Conservation (phyloP, 2,113 vertebrate genomes). For the Noturus placidus region DNA sequence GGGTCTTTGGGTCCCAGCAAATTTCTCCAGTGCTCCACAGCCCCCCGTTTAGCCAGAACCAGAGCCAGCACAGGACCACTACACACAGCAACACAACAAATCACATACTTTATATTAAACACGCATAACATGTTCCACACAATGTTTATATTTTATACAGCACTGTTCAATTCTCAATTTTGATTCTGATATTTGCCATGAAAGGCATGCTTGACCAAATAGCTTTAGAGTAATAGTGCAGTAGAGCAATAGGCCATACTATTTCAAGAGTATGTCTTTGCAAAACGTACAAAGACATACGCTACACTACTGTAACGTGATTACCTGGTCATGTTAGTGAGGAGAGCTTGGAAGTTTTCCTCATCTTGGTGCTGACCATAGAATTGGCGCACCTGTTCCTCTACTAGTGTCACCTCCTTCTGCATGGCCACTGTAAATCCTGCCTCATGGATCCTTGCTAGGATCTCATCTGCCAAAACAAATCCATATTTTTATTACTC, state of each 20-base stretch:
- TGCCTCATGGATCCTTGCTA: slow-evolving; percentile 66
- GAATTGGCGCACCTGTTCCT: slow-evolving; percentile 74
- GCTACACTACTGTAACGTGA: neutral
- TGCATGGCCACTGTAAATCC: slow-evolving; percentile 74
- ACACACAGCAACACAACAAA: slow-evolving; percentile 39
- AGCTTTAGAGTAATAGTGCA: neutral
- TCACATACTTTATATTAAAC: slow-evolving; percentile 9
- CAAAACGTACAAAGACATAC: neutral
- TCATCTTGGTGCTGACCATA: slow-evolving; percentile 68
- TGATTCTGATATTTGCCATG: neutral
- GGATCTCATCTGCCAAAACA: slow-evolving; percentile 69
- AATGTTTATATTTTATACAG: neutral
- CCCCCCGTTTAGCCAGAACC: slow-evolving; percentile 63
- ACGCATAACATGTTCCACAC: neutral
- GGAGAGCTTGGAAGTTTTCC: slow-evolving; percentile 68
- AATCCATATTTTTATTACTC: neutral
- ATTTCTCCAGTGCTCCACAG: slow-evolving; percentile 70
- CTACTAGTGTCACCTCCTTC: slow-evolving; percentile 67
- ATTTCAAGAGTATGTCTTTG: neutral
- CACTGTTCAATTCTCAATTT: neutral
- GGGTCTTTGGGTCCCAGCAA: slow-evolving; percentile 70
- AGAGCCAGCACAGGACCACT: slow-evolving; percentile 74
- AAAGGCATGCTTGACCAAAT: neutral
- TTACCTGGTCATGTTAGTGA: slow-evolving; percentile 70
- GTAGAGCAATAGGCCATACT: neutral